These are phyloP conservation scores for Belgica antarctica DNA, from an alignment of 2,888 invertebrate genomes.

Conservation along the genomic window DNA sequence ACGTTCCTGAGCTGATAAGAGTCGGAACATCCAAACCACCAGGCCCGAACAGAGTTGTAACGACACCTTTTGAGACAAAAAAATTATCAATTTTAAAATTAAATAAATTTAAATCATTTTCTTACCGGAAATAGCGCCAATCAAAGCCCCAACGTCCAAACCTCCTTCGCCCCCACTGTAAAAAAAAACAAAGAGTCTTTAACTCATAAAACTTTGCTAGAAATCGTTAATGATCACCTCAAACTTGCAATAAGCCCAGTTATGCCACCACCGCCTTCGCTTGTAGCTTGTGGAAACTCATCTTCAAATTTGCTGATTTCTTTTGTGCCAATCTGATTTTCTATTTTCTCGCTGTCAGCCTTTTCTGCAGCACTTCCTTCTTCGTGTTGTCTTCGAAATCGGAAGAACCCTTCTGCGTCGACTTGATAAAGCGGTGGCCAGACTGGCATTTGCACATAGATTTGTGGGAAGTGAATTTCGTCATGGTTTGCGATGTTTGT, in stretches of 20 bases:
- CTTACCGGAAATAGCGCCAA: constrained; percentile 54
- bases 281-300: no score
- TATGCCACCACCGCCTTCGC: constrained; percentile 49
- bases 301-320: constrained; percentile 46
- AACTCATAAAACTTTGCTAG: no score
- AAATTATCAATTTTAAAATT: no score
- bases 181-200: no score
- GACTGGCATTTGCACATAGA: constrained; percentile 28
- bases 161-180: constrained; percentile 56
- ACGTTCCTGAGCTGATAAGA: constrained; percentile 51
- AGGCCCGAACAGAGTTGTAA: constrained; percentile 54
- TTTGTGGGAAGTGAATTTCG: constrained; percentile 4
- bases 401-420: constrained; percentile 30
- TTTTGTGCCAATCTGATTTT: constrained; percentile 43
- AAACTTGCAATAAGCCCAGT: constrained; percentile 53
- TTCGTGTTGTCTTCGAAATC: constrained; percentile 43
- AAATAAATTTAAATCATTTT: no score
- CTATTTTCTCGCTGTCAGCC: constrained; percentile 38
- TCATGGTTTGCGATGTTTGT: constrained; percentile 27
- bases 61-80: no score
- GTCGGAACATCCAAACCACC: constrained; percentile 53
- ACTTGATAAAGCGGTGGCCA: neutral
- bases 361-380: no score
- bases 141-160: constrained; percentile 54
- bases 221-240: no score